Evolutionary conservation across 2,888 invertebrate genomes (phyloP), one percentile per base, ranked within the genome.

Genomic region (Phyto melanocephala): DNA sequence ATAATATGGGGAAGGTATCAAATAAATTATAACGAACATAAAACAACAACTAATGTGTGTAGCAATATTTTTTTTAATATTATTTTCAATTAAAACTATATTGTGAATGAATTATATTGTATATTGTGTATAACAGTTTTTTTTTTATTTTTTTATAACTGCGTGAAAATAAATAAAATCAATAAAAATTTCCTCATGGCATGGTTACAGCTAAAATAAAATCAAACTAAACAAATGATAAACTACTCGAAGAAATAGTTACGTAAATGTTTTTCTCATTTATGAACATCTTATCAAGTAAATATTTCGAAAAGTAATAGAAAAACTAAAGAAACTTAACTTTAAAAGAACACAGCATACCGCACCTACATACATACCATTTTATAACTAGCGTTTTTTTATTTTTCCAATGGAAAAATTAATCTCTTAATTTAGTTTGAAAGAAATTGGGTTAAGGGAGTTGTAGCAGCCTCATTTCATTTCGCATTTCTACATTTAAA

Each of bases 241-340:
- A 58, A 58, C 58, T 58, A 13, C 45, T 45, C 28, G 40, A 50
- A 50, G 40, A 37, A 62, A 50, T 62, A 17, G 13, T 40, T 20
- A 62, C 42, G 47, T 60, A 50, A 72, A 40, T 52, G 28, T 62
- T 60, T 71, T 71, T 60, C 60, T 13, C 60, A 60, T 50, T 71
- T 40, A 45, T 24, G 40, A 65, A 65, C 35, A 50, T 65, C 35
- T 56, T 56, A 28, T 40, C 13, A 56, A 47, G 47, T 22, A 56
- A 6, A 10, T 42, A 56, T 68, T 68, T 54, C n/a, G n/a, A n/a
- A 22, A 5, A 45, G 17, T n/a, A 11, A 28, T 28, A 33, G 20
- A 45, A 70, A 45, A 70, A 45, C 28, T 33, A 54, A 70, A 33
- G n/a, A 20, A 5, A 20, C 17, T 40, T 13, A 54, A 40, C 11